A percentile compares a stretch with the other conserved stretches of the same genome.
phyloP scores from a whole-genome alignment of 2,113 vertebrate genomes.

The Peromyscus leucopus region DNA sequence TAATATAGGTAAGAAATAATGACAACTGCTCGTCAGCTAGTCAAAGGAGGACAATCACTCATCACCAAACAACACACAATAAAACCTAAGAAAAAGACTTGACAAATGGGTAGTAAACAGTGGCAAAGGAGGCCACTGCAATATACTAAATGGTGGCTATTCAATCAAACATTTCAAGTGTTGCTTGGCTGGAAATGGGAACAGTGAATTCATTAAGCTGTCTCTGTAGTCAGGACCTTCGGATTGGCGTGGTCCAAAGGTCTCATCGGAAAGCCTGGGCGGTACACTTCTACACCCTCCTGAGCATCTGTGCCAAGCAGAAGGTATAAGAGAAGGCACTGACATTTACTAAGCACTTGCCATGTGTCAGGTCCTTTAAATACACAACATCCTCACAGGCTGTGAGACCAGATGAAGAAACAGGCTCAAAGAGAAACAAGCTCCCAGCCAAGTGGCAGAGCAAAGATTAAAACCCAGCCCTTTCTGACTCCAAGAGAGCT shows the following conservation, averaged over 20 bases:
- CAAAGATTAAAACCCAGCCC: not conserved
- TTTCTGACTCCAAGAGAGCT: not conserved
- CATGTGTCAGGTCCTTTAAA: not conserved
- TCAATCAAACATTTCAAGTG: constrained; percentile 62
- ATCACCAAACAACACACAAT: constrained; percentile 60
- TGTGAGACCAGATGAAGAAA: not conserved
- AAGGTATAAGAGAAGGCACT: not conserved
- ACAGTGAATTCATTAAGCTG: constrained; percentile 45
- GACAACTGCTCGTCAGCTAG: constrained; percentile 49
- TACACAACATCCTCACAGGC: not conserved
- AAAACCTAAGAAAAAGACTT: constrained; percentile 59
- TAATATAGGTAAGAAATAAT: constrained; percentile 70
- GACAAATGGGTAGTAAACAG: constrained; percentile 57
- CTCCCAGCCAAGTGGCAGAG: not conserved
- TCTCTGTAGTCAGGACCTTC: not conserved
- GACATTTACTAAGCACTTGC: not conserved
- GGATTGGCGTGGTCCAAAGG: not conserved
- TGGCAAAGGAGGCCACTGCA: constrained; percentile 43
- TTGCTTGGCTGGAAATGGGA: constrained; percentile 31
- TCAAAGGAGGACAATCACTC: constrained; percentile 50
- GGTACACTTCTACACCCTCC: not conserved
- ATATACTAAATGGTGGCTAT: not conserved
- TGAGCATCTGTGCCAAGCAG: not conserved
- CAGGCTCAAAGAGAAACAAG: not conserved
- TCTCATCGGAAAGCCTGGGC: not conserved